A percentile compares a stretch with the other conserved stretches of the same genome.
Conservation (phyloP, 1,140 invertebrate species). For the Ptiloglossa arizonensis region DNA sequence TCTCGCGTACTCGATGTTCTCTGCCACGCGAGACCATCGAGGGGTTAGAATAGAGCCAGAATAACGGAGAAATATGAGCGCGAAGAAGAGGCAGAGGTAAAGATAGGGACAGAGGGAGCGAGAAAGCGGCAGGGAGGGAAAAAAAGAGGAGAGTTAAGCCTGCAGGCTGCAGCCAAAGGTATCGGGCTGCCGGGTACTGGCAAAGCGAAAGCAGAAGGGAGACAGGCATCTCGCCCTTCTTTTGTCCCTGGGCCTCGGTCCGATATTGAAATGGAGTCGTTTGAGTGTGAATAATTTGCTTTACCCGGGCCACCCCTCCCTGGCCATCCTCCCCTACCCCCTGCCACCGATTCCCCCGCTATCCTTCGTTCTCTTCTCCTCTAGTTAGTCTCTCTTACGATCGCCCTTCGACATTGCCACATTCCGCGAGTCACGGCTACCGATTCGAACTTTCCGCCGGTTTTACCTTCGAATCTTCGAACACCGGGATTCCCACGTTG, state of each 20-base stretch:
- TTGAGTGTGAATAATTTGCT: conserved; percentile 84
- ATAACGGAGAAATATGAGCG: conserved; percentile 53
- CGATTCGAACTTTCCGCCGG: conserved; percentile 39
- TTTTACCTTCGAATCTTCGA: conserved; percentile 44
- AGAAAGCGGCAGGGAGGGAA: conserved; percentile 27
- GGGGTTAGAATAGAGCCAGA: conserved; percentile 44
- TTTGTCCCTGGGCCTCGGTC: conserved; percentile 81
- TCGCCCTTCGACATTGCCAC: conserved; percentile 60
- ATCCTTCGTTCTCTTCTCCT: conserved; percentile 32
- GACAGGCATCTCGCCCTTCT: conserved; percentile 82
- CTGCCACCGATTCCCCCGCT: conserved; percentile 43
- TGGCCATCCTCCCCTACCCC: conserved; percentile 46
- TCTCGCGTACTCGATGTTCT: conserved; percentile 10
- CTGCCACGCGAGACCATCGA: not conserved
- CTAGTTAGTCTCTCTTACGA: conserved; percentile 46
- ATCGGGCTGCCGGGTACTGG: conserved; percentile 65
- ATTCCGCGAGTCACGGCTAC: conserved; percentile 54
- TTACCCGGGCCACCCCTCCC: conserved; percentile 76
- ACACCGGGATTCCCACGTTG: not conserved
- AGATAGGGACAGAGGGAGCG: conserved; percentile 44
- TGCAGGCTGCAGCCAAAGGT: conserved; percentile 76
- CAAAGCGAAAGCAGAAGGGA: conserved; percentile 82
- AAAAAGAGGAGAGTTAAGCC: conserved; percentile 67
- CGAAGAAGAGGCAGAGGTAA: conserved; percentile 54
- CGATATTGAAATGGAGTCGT: conserved; percentile 84